A percentile compares a stretch with the other conserved stretches of the same genome.
Evolutionary conservation across 2,113 vertebrate genomes (phyloP).

Genomic region (Cyprinodon brontotheroides): DNA sequence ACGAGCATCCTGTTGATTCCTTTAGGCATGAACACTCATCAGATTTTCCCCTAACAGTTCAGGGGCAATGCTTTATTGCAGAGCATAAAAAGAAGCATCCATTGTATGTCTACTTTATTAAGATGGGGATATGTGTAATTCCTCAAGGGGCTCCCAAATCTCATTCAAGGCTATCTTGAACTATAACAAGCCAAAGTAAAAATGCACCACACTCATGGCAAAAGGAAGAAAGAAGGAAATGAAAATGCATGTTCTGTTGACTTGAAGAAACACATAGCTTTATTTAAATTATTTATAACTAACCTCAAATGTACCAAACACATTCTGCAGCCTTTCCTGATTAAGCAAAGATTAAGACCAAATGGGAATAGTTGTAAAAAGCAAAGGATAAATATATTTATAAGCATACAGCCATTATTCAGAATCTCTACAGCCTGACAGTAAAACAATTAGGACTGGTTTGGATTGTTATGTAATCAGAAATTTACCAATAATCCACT

Average conservation of each 20-base stretch:
- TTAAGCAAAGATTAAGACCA: background rate
- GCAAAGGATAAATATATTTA: background rate
- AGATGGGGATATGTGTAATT: background rate
- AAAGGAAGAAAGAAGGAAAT: no score
- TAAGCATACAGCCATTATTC: background rate
- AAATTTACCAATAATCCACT: background rate
- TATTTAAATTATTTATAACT: background rate
- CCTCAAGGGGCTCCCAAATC: conserved; percentile 23
- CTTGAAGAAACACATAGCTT: background rate
- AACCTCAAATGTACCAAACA: background rate
- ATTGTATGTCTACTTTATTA: conserved; percentile 9
- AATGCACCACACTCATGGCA: no score
- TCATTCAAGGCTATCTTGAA: conserved; percentile 7
- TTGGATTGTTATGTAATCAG: background rate
- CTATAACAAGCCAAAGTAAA: background rate
- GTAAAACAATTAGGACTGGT: background rate
- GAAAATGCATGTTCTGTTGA: background rate
- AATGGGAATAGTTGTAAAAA: background rate
- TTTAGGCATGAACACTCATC: background rate
- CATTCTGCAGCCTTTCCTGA: background rate
- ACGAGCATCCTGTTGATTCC: background rate
- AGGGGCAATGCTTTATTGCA: background rate
- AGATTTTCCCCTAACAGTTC: background rate
- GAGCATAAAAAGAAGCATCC: background rate
- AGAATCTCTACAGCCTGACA: background rate